Evolutionary conservation across 1,140 invertebrate genomes (phyloP), one percentile per base, ranked within the genome.

Genomic region (Drosophila ogumai): DNA sequence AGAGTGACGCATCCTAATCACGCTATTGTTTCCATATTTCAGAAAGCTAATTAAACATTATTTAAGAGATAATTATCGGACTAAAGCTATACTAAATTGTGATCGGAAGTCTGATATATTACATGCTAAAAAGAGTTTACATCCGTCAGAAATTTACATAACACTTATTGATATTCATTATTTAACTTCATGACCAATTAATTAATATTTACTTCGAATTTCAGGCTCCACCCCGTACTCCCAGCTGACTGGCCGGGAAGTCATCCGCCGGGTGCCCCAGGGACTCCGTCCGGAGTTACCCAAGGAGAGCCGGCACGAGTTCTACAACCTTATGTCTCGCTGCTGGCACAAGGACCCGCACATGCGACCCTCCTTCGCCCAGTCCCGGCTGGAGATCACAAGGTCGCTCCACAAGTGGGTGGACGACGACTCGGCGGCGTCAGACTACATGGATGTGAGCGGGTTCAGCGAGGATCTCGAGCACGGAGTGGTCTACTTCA

Each of bases 161-260:
- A 28, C 25, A 28, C 6, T 28, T 28, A 28, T 28, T 28, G 5
- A 28, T 28, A 28, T 28, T 28, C 25, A 28, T 28, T 28, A 6
- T 28, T 28, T 6, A 6, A 28, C 25, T 28, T 28, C 25, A 4
- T 28, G 25, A 28, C 3, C 4, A 5, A 28, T 28, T 28, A 28
- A 28, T 5, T 28, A 28, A 28, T 28, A 28, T 9, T 36, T 32
- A 5, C 9, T 15, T 1, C 0, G 3, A 22, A 5, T 63, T 54
- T 1, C 72, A 97, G 96, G 96, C 63, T 97, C 96, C 22, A 97
- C 96, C 79, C 96, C 96, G 2, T 97, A 97, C 91, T 95, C 96
- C 22, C 95, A 96, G 44, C 95, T 97, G 94, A 95, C 95, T 19
- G 96, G 96, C 0, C 93, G 96, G 2, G 96, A 97, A 88, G 96